Percentiles rank a stretch among this genome's conserved stretches.
phyloP scores from a whole-genome alignment of 2,113 vertebrate species.

The Tautogolabrus adspersus region DNA sequence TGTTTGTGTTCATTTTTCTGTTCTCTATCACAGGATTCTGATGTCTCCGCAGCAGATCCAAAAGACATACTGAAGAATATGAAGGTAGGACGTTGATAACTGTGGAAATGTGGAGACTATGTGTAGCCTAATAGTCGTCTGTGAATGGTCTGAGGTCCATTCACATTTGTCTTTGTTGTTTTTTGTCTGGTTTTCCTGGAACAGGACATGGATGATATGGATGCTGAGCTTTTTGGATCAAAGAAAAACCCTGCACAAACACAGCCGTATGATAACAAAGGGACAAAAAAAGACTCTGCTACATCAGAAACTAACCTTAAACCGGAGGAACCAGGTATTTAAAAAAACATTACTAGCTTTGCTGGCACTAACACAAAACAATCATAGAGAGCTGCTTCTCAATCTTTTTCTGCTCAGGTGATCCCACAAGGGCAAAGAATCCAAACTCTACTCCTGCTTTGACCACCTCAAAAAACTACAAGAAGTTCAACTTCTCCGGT shows the following conservation, averaged over 20 bases:
- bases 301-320: slow-evolving; percentile 27
- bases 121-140: background rate
- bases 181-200: background rate
- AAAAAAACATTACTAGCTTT: slow-evolving; percentile 24
- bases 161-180: too few species aligned
- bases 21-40: slow-evolving; percentile 44
- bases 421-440: slow-evolving; percentile 70
- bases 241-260: slow-evolving; percentile 79
- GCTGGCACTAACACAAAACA: slow-evolving; percentile 38
- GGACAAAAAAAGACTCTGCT: slow-evolving; percentile 43
- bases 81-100: slow-evolving; percentile 75
- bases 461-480: slow-evolving; percentile 65
- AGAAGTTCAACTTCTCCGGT: slow-evolving; percentile 87
- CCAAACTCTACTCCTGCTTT: slow-evolving; percentile 67
- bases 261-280: slow-evolving; percentile 62
- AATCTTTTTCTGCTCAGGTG: slow-evolving; percentile 57
- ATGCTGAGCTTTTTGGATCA: slow-evolving; percentile 85
- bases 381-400: slow-evolving; percentile 26
- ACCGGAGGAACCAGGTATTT: slow-evolving; percentile 60
- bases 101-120: background rate
- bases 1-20: background rate
- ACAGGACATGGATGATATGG: slow-evolving; percentile 90
- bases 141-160: background rate
- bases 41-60: slow-evolving; percentile 79
- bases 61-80: slow-evolving; percentile 82